Evolutionary conservation across 2,888 invertebrate species (phyloP), one percentile per base, ranked within the genome.

Genomic region (Drosophila prostipennis): DNA sequence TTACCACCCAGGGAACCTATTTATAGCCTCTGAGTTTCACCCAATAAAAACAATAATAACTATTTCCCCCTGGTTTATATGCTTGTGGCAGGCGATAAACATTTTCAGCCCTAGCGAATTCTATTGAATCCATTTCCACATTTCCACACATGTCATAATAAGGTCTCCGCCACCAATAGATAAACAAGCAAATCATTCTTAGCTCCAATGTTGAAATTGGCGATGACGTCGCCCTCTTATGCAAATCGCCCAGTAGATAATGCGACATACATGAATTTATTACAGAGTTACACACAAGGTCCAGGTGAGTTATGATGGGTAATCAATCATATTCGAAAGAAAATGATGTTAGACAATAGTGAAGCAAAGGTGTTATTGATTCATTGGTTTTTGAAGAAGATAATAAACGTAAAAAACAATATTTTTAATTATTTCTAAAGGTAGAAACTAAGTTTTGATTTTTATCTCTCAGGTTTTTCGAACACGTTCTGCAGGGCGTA

Each of bases 201-300:
- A 45, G 14, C 19, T 59, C 26, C 45, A 43, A 49, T 72, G 57
- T 76, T 46, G 40, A 64, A 86, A 83, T 51, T 52, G 69, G 58
- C 81, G 81, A 89, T 82, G 81, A 82, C 81, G 89, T 71, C 73
- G 61, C 14, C 39, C 51, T 52, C 56, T 59, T 89, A 87, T 82
- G 89, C 67, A 82, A 89, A 82, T 89, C 64, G 26, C 51, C 43
- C 45, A 46, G 36, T 45, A 49, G 61, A 23, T 55, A 43, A 58
- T 37, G 71, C 49, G 52, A 65, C 53, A 52, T 56, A 52, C 72
- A 59, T 72, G 46, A 65, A 81, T 82, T 64, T 78, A 80, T 88
- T 83, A 83, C 78, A 74, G 34, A 51, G 45, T 59, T 59, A 45
- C 70, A 48, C n/a, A 3, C 45, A 34, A 34, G 16, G 11, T 39